A percentile compares a stretch with the other conserved stretches of the same genome.
These are phyloP conservation scores for Papilio elwesi DNA, from an alignment of 2,888 invertebrate species.

Conservation along the genomic window DNA sequence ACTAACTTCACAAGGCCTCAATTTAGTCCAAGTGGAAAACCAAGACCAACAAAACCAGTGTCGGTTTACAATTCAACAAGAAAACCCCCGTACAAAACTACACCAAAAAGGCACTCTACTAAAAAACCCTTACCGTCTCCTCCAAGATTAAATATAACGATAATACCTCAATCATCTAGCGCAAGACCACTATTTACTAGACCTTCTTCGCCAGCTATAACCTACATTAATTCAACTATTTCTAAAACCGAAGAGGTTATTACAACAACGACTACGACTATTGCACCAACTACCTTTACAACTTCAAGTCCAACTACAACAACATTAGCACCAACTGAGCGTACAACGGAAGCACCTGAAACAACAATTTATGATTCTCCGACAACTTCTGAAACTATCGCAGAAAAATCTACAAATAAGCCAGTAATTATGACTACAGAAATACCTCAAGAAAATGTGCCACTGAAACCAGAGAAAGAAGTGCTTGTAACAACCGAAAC, in stretches of 20 bases:
- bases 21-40: conserved; percentile 59
- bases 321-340: conserved; percentile 47
- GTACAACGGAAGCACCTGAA: conserved; percentile 45
- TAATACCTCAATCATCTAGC: conserved; percentile 73
- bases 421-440: conserved; percentile 41
- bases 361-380: conserved; percentile 50
- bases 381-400: conserved; percentile 47
- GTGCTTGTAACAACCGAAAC: conserved; percentile 44
- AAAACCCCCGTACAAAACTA: conserved; percentile 69
- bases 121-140: conserved; percentile 74
- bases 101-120: conserved; percentile 65
- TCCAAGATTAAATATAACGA: conserved; percentile 76
- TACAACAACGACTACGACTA: conserved; percentile 48
- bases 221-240: conserved; percentile 69
- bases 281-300: conserved; percentile 48
- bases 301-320: conserved; percentile 49
- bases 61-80: conserved; percentile 66
- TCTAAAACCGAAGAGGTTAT: conserved; percentile 52
- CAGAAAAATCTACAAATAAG: conserved; percentile 50
- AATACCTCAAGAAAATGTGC: conserved; percentile 42
- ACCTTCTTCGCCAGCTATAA: conserved; percentile 67
- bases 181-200: conserved; percentile 69
- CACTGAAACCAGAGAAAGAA: conserved; percentile 44
- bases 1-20: conserved; percentile 68
- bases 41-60: conserved; percentile 70